Conservation (phyloP, 2,888 invertebrate genomes). For the Hofmannophila pseudospretella region DNA sequence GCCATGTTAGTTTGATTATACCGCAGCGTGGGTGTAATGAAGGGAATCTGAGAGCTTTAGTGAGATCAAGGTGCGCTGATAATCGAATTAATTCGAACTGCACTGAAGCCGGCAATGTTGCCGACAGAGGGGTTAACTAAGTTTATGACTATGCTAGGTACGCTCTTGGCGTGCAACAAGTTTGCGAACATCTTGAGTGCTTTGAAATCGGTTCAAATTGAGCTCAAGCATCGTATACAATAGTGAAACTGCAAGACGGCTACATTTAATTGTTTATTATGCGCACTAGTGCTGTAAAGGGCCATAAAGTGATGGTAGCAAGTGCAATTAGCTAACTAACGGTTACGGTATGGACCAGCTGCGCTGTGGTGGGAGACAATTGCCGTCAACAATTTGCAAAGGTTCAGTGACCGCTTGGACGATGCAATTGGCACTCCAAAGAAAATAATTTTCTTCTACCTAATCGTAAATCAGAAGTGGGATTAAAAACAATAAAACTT, state of each 20-base stretch:
- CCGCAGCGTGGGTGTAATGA: constrained; percentile 33
- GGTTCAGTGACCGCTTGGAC: constrained; percentile 54
- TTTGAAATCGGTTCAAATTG: constrained; percentile 59
- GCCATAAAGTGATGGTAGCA: constrained; percentile 46
- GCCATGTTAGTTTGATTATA: constrained; percentile 11
- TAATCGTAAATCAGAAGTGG: neutral
- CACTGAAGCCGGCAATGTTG: constrained; percentile 60
- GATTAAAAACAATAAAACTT: neutral
- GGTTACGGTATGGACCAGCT: constrained; percentile 47
- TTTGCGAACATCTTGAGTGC: constrained; percentile 70
- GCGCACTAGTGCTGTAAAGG: constrained; percentile 24
- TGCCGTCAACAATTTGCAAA: constrained; percentile 53
- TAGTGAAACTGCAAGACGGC: constrained; percentile 14
- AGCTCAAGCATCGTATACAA: constrained; percentile 37
- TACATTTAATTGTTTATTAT: constrained; percentile 15
- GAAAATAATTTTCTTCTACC: neutral
- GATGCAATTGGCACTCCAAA: neutral
- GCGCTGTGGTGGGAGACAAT: constrained; percentile 52
- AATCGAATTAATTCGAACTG: constrained; percentile 73
- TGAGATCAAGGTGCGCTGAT: constrained; percentile 70
- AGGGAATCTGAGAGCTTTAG: constrained; percentile 60
- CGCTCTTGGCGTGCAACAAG: constrained; percentile 71
- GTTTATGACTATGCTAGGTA: constrained; percentile 71
- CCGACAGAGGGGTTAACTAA: constrained; percentile 69
- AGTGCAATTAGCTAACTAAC: constrained; percentile 55